Conservation (phyloP, 2,113 vertebrate genomes). For the Clarias macrocephalus region DNA sequence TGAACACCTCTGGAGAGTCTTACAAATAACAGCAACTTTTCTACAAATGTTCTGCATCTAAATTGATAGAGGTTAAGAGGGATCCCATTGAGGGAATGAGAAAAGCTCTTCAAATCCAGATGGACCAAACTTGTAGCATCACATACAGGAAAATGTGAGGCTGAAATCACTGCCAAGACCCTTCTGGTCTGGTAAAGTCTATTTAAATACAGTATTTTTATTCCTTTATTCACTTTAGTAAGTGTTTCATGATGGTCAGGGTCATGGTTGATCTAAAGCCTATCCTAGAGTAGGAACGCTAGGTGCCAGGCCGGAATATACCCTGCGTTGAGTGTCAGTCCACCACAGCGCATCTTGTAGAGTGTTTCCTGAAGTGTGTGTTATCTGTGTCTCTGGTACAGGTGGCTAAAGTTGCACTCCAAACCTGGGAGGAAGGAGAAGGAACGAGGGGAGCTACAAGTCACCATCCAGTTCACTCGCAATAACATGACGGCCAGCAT, state of each 20-base stretch:
- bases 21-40: background rate
- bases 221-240: background rate
- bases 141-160: background rate
- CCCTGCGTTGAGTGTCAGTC: background rate
- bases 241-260: background rate
- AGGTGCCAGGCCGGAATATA: background rate
- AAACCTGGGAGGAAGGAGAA: constrained; percentile 92
- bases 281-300: background rate
- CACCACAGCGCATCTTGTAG: background rate
- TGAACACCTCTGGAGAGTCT: background rate
- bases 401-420: constrained; percentile 93
- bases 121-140: background rate
- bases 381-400: constrained; percentile 59
- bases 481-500: constrained; percentile 95
- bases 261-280: background rate
- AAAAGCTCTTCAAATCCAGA: background rate
- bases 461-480: constrained; percentile 88
- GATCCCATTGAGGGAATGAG: background rate
- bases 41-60: background rate
- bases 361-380: background rate
- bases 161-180: background rate
- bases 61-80: background rate
- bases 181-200: background rate
- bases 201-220: background rate
- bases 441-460: constrained; percentile 88